phyloP scores from a whole-genome alignment of 2,113 vertebrate species.

The Mobula hypostoma region DNA sequence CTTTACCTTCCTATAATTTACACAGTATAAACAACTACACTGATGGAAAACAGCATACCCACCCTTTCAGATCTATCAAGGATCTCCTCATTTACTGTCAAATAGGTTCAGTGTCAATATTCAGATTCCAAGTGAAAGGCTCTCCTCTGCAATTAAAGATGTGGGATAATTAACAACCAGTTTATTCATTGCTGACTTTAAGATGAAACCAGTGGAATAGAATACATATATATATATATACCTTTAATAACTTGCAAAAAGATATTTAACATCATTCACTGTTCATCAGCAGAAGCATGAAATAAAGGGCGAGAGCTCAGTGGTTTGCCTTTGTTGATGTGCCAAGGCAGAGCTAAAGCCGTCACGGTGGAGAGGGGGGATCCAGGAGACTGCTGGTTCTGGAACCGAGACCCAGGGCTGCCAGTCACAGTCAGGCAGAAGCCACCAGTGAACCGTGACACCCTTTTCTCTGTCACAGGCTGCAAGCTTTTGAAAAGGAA shows the following conservation, averaged over 20 bases:
- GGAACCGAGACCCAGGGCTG: not conserved
- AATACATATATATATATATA: not conserved
- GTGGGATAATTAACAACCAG: not conserved
- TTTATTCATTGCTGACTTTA: not conserved
- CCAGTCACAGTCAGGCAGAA: not conserved
- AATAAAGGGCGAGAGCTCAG: not conserved
- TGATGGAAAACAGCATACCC: not conserved
- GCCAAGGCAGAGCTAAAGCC: not conserved
- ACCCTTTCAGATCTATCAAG: not conserved
- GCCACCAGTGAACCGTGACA: not conserved
- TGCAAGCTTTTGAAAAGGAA: not conserved
- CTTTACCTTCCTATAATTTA: not conserved
- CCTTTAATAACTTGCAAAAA: not conserved
- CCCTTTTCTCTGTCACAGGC: slow-evolving; percentile 4
- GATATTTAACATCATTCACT: not conserved
- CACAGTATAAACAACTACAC: not conserved
- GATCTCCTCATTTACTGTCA: not conserved
- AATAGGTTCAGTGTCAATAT: not conserved
- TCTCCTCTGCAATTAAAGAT: not conserved
- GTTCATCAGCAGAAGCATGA: not conserved
- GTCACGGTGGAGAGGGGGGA: not conserved
- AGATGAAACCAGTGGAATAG: not conserved
- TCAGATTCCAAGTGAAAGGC: not conserved
- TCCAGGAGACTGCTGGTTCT: not conserved
- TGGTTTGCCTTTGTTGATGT: not conserved